Evolutionary conservation across 1,140 invertebrate species (phyloP), one percentile per base, ranked within the genome.

Genomic region (Drosophila triauraria): DNA sequence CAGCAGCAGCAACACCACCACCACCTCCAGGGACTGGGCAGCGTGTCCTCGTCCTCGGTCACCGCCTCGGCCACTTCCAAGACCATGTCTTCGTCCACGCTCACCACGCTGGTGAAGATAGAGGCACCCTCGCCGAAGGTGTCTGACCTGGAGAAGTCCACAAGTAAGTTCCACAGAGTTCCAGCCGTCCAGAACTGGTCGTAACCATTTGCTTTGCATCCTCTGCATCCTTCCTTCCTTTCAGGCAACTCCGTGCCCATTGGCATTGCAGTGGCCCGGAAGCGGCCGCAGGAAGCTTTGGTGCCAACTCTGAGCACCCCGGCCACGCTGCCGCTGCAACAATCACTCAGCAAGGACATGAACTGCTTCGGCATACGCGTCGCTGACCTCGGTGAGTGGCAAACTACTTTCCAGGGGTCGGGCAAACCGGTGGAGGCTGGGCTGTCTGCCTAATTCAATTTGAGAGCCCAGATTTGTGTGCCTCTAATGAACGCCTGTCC

Each of bases 221-320:
- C 43, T 43, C 47, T 50, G 20, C 25, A 50, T 32, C 15, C 35
- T 61, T 8, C 17, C 30, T 30, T n/a, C n/a, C n/a, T 7, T 48
- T 13, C 35, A 94, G 94, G 94, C 78, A 92, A 91, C 86, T 94
- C 95, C n/a, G 97, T 97, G 90, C 96, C 96, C 68, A 96, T 98
- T 79, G 97, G 97, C 47, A 97, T 98, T 82, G 97, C 97, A 17
- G 96, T 98, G 70, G 97, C 97, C 42, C 94, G 96, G 75, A 97
- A 97, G 91, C 94, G 97, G 82, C 94, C 95, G 50, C 95, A 95
- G 82, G 95, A 95, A 69, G 93, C 88, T 93, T 91, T 93, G 94
- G 75, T 93, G 92, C 64, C 94, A 87, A 54, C 93, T 92, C 81
- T 94, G 61, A 77, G 92, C 84, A 75, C 85, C 17, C 75, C 91